These are phyloP conservation scores for Chrysotoxum bicinctum DNA, from an alignment of 2,888 invertebrate species.

Conservation along the genomic window DNA sequence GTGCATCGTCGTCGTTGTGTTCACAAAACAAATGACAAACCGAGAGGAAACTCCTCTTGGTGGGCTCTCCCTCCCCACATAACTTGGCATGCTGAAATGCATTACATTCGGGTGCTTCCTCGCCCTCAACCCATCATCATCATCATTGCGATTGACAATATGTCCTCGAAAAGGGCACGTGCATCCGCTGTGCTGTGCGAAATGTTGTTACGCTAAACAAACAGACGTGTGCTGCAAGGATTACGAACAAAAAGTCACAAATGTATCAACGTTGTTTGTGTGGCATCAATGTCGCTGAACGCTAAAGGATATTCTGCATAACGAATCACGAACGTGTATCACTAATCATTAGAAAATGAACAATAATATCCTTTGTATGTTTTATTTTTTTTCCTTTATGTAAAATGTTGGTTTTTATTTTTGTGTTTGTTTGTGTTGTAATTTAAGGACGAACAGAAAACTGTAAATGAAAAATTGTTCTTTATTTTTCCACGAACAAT, in stretches of 20 bases:
- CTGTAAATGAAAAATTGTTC: slow-evolving; percentile 24
- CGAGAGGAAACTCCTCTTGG: slow-evolving; percentile 64
- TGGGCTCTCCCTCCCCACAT: slow-evolving; percentile 11
- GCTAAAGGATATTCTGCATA: slow-evolving; percentile 67
- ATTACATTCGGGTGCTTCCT: slow-evolving; percentile 23
- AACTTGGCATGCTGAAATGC: slow-evolving; percentile 30
- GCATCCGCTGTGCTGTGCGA: slow-evolving; percentile 71
- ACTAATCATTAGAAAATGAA: slow-evolving; percentile 71
- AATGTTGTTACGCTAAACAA: slow-evolving; percentile 74
- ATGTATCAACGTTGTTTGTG: slow-evolving; percentile 60
- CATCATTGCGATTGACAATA: slow-evolving; percentile 57
- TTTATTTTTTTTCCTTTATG: slow-evolving; percentile 24
- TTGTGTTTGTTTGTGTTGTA: slow-evolving; percentile 24
- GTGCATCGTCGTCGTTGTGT: slow-evolving; percentile 39
- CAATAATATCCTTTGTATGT: slow-evolving; percentile 50
- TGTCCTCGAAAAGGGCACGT: slow-evolving; percentile 74
- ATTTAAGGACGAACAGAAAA: slow-evolving; percentile 12
- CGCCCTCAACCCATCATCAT: slow-evolving; percentile 48
- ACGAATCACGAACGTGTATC: slow-evolving; percentile 67
- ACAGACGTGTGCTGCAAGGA: slow-evolving; percentile 71
- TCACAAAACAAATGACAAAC: slow-evolving; percentile 67
- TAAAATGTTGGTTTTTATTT: slow-evolving; percentile 2
- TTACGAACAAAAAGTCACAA: slow-evolving; percentile 71
- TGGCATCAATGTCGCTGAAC: slow-evolving; percentile 53
- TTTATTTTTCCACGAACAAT: not conserved